Conservation (phyloP, 2,888 invertebrate genomes). For the Idaea dimidiata region DNA sequence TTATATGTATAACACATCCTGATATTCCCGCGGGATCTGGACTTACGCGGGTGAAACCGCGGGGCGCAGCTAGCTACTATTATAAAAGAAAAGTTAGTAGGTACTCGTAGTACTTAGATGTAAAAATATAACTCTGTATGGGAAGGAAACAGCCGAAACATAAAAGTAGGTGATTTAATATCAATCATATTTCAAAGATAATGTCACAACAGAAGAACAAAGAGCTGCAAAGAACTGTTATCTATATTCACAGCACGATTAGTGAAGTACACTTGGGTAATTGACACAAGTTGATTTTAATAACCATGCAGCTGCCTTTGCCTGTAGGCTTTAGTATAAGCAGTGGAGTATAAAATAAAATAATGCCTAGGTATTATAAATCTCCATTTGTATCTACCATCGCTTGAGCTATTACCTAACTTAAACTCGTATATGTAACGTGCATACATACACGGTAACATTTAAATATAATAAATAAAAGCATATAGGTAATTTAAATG, state of each 20-base stretch:
- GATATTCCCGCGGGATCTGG: too few species aligned
- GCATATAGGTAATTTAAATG: too few species aligned
- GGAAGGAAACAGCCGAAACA: not conserved
- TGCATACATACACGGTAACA: too few species aligned
- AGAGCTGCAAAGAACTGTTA: conserved; percentile 59
- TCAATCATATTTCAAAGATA: conserved; percentile 61
- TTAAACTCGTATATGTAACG: too few species aligned
- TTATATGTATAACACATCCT: too few species aligned
- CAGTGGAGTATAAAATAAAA: not conserved
- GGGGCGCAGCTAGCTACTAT: too few species aligned
- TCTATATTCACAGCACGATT: conserved; percentile 56
- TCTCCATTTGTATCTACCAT: not conserved
- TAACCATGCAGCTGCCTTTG: not conserved
- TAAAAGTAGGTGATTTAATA: conserved; percentile 22
- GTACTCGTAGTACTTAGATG: not conserved
- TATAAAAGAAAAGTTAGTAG: too few species aligned
- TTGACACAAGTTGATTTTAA: conserved; percentile 5
- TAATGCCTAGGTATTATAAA: not conserved
- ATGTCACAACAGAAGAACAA: conserved; percentile 48
- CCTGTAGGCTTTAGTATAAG: not conserved
- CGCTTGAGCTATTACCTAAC: not conserved
- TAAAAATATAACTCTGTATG: not conserved
- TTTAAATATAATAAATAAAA: too few species aligned
- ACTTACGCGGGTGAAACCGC: too few species aligned
- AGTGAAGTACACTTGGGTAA: conserved; percentile 46